Conservation (phyloP, 2,113 vertebrate species). For the Clarias batrachus region DNA sequence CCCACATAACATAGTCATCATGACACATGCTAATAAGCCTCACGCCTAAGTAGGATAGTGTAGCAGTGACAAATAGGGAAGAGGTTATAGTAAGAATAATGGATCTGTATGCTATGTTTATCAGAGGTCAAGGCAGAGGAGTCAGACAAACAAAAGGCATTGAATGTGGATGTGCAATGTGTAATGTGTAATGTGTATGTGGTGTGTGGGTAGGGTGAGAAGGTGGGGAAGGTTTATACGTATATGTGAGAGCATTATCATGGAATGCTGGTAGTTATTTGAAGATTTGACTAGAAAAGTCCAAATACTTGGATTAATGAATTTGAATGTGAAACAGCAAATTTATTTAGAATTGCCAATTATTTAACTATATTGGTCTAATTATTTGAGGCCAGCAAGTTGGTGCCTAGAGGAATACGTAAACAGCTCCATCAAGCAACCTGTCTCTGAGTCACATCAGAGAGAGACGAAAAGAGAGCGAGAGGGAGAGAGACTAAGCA, state of each 20-base stretch:
- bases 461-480: not conserved
- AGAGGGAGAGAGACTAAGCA: not conserved
- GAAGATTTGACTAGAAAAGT: not conserved
- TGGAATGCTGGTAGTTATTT: not conserved
- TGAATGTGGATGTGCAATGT: not conserved
- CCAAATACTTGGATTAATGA: not conserved
- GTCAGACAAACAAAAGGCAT: not conserved
- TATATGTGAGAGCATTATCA: not conserved
- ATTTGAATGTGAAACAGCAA: not conserved
- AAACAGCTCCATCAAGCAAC: conserved; percentile 24
- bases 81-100: not conserved
- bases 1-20: not conserved
- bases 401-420: conserved; percentile 11
- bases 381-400: conserved; percentile 30
- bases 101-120: not conserved
- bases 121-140: not conserved
- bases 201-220: not conserved
- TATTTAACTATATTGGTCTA: conserved; percentile 34
- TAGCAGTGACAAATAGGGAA: not conserved
- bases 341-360: conserved; percentile 20
- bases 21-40: not conserved
- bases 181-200: not conserved
- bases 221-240: not conserved
- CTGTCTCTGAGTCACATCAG: not conserved
- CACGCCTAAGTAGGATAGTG: not conserved